phyloP scores from a whole-genome alignment of 1,140 invertebrate species.

The Procambarus clarkii region DNA sequence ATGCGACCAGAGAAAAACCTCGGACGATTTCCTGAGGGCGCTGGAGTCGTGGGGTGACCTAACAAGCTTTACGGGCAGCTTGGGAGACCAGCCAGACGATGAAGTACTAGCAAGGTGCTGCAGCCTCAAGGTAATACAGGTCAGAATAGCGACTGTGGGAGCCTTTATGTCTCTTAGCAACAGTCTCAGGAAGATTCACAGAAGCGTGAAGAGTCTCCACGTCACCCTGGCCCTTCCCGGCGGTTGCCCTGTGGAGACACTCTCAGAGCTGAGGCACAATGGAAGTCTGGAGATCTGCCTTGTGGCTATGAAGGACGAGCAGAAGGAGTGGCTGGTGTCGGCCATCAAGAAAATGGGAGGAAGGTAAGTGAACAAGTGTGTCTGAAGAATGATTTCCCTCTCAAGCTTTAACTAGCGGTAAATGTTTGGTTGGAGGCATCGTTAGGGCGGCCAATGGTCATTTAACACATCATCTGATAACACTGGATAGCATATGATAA shows the following conservation, averaged over 20 bases:
- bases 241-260: slow-evolving; percentile 6
- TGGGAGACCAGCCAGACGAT: slow-evolving; percentile 38
- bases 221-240: slow-evolving; percentile 24
- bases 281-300: slow-evolving; percentile 20
- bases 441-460: no score
- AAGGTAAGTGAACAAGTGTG: slow-evolving; percentile 1
- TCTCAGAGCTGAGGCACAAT: slow-evolving; percentile 31
- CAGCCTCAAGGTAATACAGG: slow-evolving; percentile 12
- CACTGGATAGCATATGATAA: no score
- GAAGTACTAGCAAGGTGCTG: not conserved
- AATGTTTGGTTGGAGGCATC: no score
- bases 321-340: slow-evolving; percentile 39
- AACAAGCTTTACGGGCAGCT: slow-evolving; percentile 11
- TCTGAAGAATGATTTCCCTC: no score
- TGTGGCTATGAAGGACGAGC: slow-evolving; percentile 24
- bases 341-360: slow-evolving; percentile 29
- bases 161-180: slow-evolving; percentile 35
- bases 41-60: slow-evolving; percentile 22
- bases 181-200: slow-evolving; percentile 40
- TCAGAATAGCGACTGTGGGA: slow-evolving; percentile 19
- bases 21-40: slow-evolving; percentile 24
- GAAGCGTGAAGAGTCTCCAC: slow-evolving; percentile 8
- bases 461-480: no score
- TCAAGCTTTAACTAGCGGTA: no score
- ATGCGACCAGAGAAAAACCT: not conserved